Conservation (phyloP, 2,797 vertebrate species). For the Graptemys geographica region DNA sequence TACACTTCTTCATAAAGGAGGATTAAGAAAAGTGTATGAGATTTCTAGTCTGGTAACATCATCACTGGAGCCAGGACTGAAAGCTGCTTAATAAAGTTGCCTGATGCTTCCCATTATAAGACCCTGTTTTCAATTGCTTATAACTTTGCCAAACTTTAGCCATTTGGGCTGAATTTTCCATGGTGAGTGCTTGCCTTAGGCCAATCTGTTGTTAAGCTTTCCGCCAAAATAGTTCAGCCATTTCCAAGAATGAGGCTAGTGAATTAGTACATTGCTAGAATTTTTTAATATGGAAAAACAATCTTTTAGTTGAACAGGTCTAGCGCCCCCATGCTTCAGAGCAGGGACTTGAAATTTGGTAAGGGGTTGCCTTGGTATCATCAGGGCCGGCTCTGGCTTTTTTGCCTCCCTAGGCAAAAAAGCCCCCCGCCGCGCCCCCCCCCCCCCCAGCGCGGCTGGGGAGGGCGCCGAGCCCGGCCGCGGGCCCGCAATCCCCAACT, state of each 20-base stretch:
- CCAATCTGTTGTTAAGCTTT: slow-evolving; percentile 56
- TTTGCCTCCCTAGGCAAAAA: too few relatives aligned
- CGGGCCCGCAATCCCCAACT: too few relatives aligned
- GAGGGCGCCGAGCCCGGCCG: too few relatives aligned
- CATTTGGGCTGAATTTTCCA: slow-evolving; percentile 65
- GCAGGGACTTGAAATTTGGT: slow-evolving; percentile 48
- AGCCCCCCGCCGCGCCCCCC: too few relatives aligned
- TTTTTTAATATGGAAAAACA: background rate
- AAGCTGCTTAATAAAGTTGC: slow-evolving; percentile 43
- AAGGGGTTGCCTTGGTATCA: slow-evolving; percentile 24
- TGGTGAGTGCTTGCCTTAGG: slow-evolving; percentile 56
- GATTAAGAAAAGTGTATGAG: slow-evolving; percentile 54
- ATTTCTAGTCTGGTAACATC: slow-evolving; percentile 64
- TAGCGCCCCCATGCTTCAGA: background rate
- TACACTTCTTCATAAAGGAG: background rate
- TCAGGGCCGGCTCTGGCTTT: too few relatives aligned
- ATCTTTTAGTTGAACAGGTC: background rate
- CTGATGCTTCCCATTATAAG: slow-evolving; percentile 73
- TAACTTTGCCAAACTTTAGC: slow-evolving; percentile 55
- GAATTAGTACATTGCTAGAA: background rate
- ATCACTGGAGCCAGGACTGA: slow-evolving; percentile 22
- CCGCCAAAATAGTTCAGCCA: slow-evolving; percentile 36
- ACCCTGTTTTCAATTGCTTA: slow-evolving; percentile 62
- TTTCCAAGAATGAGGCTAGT: slow-evolving; percentile 4
- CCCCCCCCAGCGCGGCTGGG: too few relatives aligned